phyloP scores from a whole-genome alignment of 2,888 invertebrate genomes.

The Asteroscopus sphinx region DNA sequence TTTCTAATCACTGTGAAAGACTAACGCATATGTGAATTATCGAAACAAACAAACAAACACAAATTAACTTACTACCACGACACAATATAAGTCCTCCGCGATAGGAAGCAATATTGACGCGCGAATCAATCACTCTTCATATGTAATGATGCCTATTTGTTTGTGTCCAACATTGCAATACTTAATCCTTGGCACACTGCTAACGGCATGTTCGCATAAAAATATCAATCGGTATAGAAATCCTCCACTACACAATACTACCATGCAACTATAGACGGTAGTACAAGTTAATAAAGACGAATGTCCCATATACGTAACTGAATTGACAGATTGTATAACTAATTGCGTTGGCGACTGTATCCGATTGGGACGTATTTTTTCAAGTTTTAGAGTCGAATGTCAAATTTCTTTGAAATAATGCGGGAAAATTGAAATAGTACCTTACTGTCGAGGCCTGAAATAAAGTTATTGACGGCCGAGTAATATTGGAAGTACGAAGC shows the following conservation, averaged over 20 bases:
- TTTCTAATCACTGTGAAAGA: no score
- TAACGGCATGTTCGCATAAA: constrained; percentile 81
- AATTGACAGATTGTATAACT: constrained; percentile 58
- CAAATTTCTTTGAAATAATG: constrained; percentile 33
- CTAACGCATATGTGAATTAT: no score
- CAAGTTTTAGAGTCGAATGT: constrained; percentile 49
- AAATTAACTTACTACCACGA: constrained; percentile 12
- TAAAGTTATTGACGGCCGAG: no score
- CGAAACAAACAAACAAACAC: not conserved
- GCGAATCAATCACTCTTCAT: constrained; percentile 80
- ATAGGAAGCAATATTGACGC: constrained; percentile 55
- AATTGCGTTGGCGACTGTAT: constrained; percentile 59
- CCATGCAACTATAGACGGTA: constrained; percentile 43
- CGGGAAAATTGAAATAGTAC: constrained; percentile 10
- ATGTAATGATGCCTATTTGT: constrained; percentile 85
- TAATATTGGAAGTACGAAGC: no score
- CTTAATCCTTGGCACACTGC: constrained; percentile 86
- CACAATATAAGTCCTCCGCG: constrained; percentile 28
- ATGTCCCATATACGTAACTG: constrained; percentile 14
- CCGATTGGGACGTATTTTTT: constrained; percentile 43
- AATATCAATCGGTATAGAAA: constrained; percentile 68
- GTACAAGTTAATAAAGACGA: constrained; percentile 21
- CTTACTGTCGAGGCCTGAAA: no score
- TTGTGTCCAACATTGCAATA: constrained; percentile 81
- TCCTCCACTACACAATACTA: constrained; percentile 27